Evolutionary conservation across 2,113 vertebrate species (phyloP).

Genomic region (Rattus rattus): DNA sequence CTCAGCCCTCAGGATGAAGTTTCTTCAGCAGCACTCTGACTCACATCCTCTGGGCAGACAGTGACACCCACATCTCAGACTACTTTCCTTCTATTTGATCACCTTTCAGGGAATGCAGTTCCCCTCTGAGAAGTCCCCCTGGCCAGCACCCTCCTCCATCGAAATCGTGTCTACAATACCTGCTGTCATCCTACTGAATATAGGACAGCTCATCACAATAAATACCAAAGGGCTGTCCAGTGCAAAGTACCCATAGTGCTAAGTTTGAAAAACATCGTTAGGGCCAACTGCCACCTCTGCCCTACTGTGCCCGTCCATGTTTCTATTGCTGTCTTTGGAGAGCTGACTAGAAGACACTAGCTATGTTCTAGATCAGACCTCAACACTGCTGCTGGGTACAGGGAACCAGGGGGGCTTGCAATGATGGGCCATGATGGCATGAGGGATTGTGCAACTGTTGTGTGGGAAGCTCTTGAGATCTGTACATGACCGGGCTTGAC

Average conservation of each 20-base stretch:
- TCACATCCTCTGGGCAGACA: not conserved
- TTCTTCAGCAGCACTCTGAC: not conserved
- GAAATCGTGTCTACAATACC: not conserved
- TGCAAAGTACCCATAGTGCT: fast-evolving
- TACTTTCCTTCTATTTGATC: not conserved
- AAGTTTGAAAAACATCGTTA: not conserved
- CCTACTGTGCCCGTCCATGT: not conserved
- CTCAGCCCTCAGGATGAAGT: not conserved
- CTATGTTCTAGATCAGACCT: not conserved
- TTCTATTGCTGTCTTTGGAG: not conserved
- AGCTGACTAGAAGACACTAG: not conserved
- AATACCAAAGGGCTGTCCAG: not conserved
- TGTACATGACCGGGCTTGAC: constrained; percentile 48
- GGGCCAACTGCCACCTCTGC: not conserved
- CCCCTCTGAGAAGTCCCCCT: not conserved
- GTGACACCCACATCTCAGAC: not conserved
- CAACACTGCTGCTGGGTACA: not conserved
- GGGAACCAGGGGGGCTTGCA: not conserved
- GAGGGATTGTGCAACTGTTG: not conserved
- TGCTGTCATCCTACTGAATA: not conserved
- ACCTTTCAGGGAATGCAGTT: not conserved
- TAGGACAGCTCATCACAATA: not conserved
- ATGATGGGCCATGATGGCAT: not conserved
- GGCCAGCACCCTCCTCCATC: not conserved
- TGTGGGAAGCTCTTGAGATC: constrained; percentile 25